Percentiles rank a stretch among this genome's conserved stretches.
Conservation (phyloP, 2,888 invertebrate species). For the Thymelicus sylvestris region DNA sequence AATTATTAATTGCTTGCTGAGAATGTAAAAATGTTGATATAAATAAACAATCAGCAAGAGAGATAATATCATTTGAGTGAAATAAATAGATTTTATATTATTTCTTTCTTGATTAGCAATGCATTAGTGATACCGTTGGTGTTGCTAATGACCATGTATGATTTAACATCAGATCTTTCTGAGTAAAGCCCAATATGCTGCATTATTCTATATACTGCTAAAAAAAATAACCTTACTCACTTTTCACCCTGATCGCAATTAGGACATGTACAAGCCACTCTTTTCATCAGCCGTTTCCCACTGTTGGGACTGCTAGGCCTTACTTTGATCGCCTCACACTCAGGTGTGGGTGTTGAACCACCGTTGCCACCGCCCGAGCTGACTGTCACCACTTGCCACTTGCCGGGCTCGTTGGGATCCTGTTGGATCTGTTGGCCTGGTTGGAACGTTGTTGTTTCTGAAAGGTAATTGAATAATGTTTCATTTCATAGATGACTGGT, state of each 20-base stretch:
- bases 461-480: neutral
- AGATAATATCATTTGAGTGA: no score
- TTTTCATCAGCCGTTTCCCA: conserved; percentile 86
- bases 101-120: no score
- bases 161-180: no score
- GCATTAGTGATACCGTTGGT: no score
- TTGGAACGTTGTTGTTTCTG: conserved; percentile 42
- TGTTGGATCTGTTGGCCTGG: conserved; percentile 90
- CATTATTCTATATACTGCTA: no score
- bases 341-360: conserved; percentile 52
- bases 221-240: conserved; percentile 58
- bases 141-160: no score
- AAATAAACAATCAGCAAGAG: no score
- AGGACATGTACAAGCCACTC: conserved; percentile 98
- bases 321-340: conserved; percentile 69
- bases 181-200: no score
- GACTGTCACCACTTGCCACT: conserved; percentile 90
- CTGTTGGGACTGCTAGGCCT: conserved; percentile 58
- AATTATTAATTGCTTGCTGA: neutral
- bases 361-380: conserved; percentile 47
- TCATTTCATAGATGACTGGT: no score
- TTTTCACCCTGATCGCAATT: conserved; percentile 96
- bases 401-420: conserved; percentile 92
- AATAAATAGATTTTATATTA: no score
- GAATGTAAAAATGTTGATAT: no score